Conservation (phyloP, 2,113 vertebrate species). For the Rhea pennata region DNA sequence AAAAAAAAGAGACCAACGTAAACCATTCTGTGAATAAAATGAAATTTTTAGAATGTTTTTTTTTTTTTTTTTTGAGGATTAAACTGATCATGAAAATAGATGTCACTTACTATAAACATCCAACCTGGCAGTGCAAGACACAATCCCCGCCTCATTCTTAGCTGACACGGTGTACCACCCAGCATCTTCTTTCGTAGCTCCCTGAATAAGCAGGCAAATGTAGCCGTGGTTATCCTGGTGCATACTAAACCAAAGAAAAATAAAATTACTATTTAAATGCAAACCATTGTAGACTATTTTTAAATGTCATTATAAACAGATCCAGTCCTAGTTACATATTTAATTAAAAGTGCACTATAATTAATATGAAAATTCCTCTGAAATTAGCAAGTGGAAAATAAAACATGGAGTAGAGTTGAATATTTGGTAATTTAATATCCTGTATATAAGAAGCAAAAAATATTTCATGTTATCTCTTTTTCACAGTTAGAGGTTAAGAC, state of each 20-base stretch:
- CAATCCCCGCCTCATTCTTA: slow-evolving; percentile 97
- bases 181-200: slow-evolving; percentile 92
- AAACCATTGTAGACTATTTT: neutral
- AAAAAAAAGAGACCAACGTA: slow-evolving; percentile 73
- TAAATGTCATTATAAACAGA: neutral
- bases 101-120: slow-evolving; percentile 89
- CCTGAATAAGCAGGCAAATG: slow-evolving; percentile 98
- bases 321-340: neutral
- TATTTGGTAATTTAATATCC: neutral
- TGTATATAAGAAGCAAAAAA: neutral
- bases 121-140: slow-evolving; percentile 94
- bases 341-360: neutral
- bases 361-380: slow-evolving; percentile 10
- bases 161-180: slow-evolving; percentile 98
- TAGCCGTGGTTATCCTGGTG: slow-evolving; percentile 97
- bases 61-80: neutral
- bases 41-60: neutral
- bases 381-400: neutral
- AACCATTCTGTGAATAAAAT: slow-evolving; percentile 37
- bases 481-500: neutral
- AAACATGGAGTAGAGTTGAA: neutral
- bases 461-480: neutral
- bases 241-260: slow-evolving; percentile 83
- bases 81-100: neutral
- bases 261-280: neutral